phyloP scores from a whole-genome alignment of 2,113 vertebrate genomes.

The Oostethus manadensis region DNA sequence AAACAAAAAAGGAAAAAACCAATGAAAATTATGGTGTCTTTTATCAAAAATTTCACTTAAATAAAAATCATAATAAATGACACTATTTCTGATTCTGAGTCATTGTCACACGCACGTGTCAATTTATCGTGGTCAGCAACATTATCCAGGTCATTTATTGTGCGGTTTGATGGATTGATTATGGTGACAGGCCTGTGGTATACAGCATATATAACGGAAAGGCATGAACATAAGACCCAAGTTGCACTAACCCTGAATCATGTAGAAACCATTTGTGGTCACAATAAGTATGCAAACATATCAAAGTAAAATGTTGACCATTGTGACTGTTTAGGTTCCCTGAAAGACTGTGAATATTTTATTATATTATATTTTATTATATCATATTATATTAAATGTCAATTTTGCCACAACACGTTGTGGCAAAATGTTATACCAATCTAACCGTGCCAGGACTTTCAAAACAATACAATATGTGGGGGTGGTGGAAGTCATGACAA shows the following conservation, averaged over 20 bases:
- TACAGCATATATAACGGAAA: not conserved
- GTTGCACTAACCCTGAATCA: slow-evolving; percentile 4
- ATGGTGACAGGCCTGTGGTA: too few relatives aligned
- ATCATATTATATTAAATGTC: slow-evolving; percentile 14
- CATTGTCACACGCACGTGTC: too few relatives aligned
- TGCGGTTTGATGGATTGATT: too few relatives aligned
- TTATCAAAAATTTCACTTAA: too few relatives aligned
- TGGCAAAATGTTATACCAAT: not conserved
- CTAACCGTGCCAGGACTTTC: not conserved
- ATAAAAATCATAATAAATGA: too few relatives aligned
- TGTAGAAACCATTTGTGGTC: not conserved
- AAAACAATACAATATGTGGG: not conserved
- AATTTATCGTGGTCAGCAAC: too few relatives aligned
- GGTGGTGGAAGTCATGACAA: too few relatives aligned
- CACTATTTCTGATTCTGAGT: too few relatives aligned
- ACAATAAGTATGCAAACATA: not conserved
- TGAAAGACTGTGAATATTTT: slow-evolving; percentile 11
- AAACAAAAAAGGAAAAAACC: too few relatives aligned
- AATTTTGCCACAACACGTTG: slow-evolving; percentile 1
- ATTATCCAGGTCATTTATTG: too few relatives aligned
- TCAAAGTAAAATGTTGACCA: not conserved
- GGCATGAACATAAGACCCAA: slow-evolving; percentile 7
- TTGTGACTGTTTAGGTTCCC: not conserved
- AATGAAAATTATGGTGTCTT: too few relatives aligned
- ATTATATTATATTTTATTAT: not conserved